Evolutionary conservation across 2,888 invertebrate species (phyloP).

Genomic region (Drosophila meridionalis): DNA sequence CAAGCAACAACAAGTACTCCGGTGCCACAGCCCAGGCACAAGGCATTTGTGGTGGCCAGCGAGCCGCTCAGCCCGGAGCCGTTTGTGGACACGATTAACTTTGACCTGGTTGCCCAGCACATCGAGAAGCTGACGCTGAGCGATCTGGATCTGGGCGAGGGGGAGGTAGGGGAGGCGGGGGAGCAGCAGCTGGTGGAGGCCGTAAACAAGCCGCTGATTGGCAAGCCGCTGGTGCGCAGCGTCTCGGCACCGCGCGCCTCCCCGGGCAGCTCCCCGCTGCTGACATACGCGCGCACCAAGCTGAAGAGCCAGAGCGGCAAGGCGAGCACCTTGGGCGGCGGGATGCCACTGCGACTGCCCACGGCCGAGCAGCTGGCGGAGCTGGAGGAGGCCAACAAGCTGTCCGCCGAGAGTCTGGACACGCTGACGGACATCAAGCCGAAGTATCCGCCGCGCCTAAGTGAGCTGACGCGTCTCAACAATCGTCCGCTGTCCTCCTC

Average conservation of each 20-base stretch:
- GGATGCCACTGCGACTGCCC: slow-evolving; percentile 74
- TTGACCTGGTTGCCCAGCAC: slow-evolving; percentile 69
- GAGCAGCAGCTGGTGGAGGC: slow-evolving; percentile 65
- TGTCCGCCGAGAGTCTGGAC: slow-evolving; percentile 83
- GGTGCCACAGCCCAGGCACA: slow-evolving; percentile 36
- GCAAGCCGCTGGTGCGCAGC: slow-evolving; percentile 75
- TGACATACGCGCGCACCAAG: slow-evolving; percentile 83
- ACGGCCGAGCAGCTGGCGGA: slow-evolving; percentile 79
- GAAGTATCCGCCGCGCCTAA: slow-evolving; percentile 76
- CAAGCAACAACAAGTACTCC: not conserved
- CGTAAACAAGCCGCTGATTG: slow-evolving; percentile 78
- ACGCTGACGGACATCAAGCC: slow-evolving; percentile 83
- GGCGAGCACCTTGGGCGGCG: slow-evolving; percentile 75
- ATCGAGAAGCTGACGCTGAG: slow-evolving; percentile 66
- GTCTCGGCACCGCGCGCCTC: slow-evolving; percentile 72
- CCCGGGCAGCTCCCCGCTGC: slow-evolving; percentile 68
- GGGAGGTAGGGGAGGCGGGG: not conserved
- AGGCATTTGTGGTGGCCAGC: slow-evolving; percentile 74
- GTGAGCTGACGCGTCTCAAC: slow-evolving; percentile 82
- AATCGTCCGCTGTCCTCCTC: slow-evolving; percentile 84
- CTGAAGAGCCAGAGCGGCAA: slow-evolving; percentile 71
- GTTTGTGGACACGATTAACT: slow-evolving; percentile 72
- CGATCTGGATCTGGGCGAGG: slow-evolving; percentile 48
- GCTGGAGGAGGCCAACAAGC: slow-evolving; percentile 80
- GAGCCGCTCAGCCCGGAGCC: slow-evolving; percentile 72